Percentiles rank a stretch among this genome's conserved stretches.
Evolutionary conservation across 2,888 invertebrate species (phyloP).

Genomic region (Teleogryllus oceanicus): DNA sequence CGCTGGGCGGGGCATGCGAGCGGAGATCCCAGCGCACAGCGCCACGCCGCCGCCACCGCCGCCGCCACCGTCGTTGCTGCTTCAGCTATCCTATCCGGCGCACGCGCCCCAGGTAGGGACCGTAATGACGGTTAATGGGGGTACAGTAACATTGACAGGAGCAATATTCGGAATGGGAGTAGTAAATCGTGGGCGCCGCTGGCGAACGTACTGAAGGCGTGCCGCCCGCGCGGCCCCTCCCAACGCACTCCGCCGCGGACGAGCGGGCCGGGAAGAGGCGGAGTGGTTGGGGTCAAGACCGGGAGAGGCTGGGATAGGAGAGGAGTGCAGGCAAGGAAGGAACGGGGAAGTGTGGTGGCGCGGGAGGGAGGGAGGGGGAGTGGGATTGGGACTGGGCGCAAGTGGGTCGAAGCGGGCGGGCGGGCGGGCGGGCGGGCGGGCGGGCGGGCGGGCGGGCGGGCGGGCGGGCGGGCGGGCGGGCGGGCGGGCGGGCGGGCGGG

Average conservation of each 20-base stretch:
- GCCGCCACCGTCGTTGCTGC: neutral
- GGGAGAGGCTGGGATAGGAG: too few species aligned
- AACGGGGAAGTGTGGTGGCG: too few species aligned
- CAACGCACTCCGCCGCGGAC: neutral
- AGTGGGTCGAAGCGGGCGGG: too few species aligned
- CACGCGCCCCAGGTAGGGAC: neutral
- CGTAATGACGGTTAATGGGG: neutral
- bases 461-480: fast-evolving
- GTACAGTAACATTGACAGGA: conserved; percentile 18
- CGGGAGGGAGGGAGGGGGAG: too few species aligned
- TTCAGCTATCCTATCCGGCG: neutral
- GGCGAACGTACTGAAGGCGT: neutral
- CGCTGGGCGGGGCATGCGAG: neutral
- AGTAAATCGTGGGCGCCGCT: conserved; percentile 18
- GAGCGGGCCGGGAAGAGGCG: too few species aligned
- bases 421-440: too few species aligned
- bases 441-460: fast-evolving
- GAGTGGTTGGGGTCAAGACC: too few species aligned
- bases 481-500: too few species aligned
- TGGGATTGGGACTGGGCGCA: too few species aligned
- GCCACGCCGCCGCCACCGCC: neutral
- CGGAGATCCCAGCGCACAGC: neutral
- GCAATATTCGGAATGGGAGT: conserved; percentile 18
- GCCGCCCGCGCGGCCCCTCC: neutral
- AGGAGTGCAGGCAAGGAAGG: too few species aligned